Evolutionary conservation across 2,888 invertebrate species (phyloP).

Genomic region (Siphonodentalium dalli): DNA sequence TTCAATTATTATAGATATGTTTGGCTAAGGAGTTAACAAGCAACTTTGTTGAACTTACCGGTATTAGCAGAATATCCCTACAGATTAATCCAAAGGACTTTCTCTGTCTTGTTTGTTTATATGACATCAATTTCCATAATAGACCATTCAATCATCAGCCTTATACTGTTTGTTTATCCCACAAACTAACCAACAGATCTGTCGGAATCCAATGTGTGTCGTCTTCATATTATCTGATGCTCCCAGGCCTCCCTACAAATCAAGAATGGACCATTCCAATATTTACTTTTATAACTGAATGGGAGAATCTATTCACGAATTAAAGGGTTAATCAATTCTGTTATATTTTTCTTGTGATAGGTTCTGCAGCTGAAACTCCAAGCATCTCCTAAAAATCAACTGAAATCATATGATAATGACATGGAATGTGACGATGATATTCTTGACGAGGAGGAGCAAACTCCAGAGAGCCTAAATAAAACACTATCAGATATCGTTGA

Average conservation of each 20-base stretch:
- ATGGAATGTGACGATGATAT: constrained; percentile 43
- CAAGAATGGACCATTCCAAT: not conserved
- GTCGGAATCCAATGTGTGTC: not conserved
- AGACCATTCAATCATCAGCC: too few relatives aligned
- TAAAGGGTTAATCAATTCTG: not conserved
- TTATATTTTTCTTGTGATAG: constrained; percentile 36
- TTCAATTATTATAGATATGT: too few relatives aligned
- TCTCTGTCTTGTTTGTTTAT: too few relatives aligned
- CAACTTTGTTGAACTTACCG: too few relatives aligned
- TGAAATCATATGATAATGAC: constrained; percentile 33
- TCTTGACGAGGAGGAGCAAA: constrained; percentile 43
- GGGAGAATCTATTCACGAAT: too few relatives aligned
- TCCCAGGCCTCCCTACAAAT: not conserved
- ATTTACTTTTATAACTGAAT: not conserved
- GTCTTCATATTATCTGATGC: not conserved
- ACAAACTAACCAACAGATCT: too few relatives aligned
- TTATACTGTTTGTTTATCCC: too few relatives aligned
- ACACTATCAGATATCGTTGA: constrained; percentile 56
- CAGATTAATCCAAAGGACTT: too few relatives aligned
- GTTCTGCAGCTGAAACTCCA: constrained; percentile 59
- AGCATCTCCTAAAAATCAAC: constrained; percentile 20
- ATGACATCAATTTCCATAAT: too few relatives aligned
- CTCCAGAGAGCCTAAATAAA: constrained; percentile 50
- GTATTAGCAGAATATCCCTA: too few relatives aligned
- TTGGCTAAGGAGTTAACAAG: too few relatives aligned